A percentile compares a stretch with the other conserved stretches of the same genome.
phyloP scores from a whole-genome alignment of 2,797 vertebrate species.

The Gymnothorax reevesii region DNA sequence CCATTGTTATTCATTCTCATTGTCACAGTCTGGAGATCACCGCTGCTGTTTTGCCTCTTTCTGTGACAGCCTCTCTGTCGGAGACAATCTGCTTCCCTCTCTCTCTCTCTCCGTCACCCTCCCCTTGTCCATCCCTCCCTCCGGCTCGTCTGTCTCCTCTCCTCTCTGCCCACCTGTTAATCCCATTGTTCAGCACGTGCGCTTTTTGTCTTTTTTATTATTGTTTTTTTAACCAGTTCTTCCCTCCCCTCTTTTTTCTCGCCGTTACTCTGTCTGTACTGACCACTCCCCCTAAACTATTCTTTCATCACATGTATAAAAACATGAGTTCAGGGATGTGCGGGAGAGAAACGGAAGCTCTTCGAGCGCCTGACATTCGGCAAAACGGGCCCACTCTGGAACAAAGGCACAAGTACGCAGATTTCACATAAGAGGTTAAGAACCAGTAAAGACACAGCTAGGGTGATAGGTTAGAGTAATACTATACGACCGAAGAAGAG shows the following conservation, averaged over 20 bases:
- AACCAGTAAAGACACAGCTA: background rate
- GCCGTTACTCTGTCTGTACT: background rate
- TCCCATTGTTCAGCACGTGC: conserved; percentile 62
- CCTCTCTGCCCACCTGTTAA: conserved; percentile 76
- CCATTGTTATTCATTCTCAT: conserved; percentile 72
- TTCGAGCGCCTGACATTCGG: background rate
- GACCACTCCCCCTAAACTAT: conserved; percentile 42
- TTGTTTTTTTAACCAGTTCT: conserved; percentile 52
- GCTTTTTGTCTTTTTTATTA: conserved; percentile 62
- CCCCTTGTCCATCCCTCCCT: conserved; percentile 62
- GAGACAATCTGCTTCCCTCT: conserved; percentile 73
- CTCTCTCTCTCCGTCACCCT: conserved; percentile 65
- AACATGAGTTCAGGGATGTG: conserved; percentile 37
- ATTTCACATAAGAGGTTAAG: background rate
- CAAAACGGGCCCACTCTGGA: background rate
- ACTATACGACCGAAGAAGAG: background rate
- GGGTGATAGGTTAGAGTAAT: background rate
- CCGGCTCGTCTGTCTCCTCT: conserved; percentile 35
- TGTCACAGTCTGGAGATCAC: conserved; percentile 75
- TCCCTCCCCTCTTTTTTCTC: conserved; percentile 47
- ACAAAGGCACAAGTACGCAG: background rate
- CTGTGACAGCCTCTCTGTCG: conserved; percentile 64
- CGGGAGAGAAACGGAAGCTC: conserved; percentile 23
- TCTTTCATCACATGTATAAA: conserved; percentile 58
- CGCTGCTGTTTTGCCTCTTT: conserved; percentile 55